Conservation (phyloP, 2,113 vertebrate species). For the Litocranius walleri region DNA sequence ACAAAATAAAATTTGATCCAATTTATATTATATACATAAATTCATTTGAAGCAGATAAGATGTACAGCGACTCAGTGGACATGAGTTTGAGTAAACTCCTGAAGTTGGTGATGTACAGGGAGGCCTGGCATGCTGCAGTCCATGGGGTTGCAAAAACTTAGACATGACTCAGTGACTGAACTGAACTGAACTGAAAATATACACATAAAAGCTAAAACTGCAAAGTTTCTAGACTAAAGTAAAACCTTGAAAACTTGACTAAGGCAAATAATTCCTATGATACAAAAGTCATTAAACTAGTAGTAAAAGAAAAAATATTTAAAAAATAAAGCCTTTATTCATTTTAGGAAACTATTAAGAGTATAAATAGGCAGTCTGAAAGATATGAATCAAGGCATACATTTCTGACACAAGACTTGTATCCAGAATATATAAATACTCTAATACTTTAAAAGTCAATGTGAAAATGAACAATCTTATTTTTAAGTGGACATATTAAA, state of each 20-base stretch:
- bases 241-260: not conserved
- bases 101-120: not conserved
- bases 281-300: not conserved
- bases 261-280: not conserved
- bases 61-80: not conserved
- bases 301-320: not conserved
- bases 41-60: not conserved
- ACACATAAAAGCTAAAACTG: not conserved
- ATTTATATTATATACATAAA: not conserved
- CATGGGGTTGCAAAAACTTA: rapidly evolving
- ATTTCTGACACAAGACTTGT: not conserved
- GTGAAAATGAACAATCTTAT: not conserved
- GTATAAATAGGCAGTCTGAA: not conserved
- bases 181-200: not conserved
- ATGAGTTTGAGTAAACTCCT: not conserved
- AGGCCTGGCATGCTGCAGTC: not conserved
- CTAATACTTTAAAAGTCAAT: not conserved
- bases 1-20: not conserved
- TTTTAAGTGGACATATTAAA: not conserved
- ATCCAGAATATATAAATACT: not conserved
- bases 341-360: not conserved
- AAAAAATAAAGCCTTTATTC: not conserved
- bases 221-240: not conserved
- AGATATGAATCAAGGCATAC: not conserved
- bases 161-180: rapidly evolving